Evolutionary conservation across 1,140 invertebrate species (phyloP).

Genomic region (Pteromalus puparum): DNA sequence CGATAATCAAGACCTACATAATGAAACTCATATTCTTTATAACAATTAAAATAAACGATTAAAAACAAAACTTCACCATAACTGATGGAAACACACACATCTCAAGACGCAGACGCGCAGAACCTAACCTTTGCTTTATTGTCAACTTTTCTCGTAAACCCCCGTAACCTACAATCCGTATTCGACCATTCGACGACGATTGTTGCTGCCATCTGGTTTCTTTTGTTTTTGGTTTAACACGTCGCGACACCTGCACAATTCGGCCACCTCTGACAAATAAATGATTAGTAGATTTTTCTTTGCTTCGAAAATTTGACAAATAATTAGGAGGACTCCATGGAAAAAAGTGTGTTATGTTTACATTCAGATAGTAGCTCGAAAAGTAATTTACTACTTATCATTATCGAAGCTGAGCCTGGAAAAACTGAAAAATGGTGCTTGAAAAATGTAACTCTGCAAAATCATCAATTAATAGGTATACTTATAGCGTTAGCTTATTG

Average conservation of each 20-base stretch:
- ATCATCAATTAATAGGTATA: constrained; percentile 30
- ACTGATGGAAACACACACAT: background rate
- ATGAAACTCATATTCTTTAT: background rate
- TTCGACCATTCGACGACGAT: background rate
- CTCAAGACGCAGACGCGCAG: constrained; percentile 36
- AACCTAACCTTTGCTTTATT: constrained; percentile 40
- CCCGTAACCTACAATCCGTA: background rate
- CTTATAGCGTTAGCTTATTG: background rate
- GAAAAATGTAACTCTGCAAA: background rate
- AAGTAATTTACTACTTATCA: background rate
- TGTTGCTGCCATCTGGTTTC: constrained; percentile 48
- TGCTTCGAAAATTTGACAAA: constrained; percentile 12
- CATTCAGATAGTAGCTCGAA: background rate
- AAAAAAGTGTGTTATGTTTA: constrained; percentile 17
- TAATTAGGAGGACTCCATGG: background rate
- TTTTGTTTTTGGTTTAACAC: background rate
- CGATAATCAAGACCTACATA: constrained; percentile 20
- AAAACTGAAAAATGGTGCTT: constrained; percentile 3
- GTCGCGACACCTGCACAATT: constrained; percentile 41
- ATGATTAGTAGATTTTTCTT: constrained; percentile 3
- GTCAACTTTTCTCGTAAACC: constrained; percentile 9
- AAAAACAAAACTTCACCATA: constrained; percentile 38
- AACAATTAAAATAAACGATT: constrained; percentile 10
- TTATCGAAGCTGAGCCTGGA: background rate
- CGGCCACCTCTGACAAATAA: constrained; percentile 11